These are phyloP conservation scores for Apteryx owenii DNA, from an alignment of 2,113 vertebrate genomes.

Conservation along the genomic window DNA sequence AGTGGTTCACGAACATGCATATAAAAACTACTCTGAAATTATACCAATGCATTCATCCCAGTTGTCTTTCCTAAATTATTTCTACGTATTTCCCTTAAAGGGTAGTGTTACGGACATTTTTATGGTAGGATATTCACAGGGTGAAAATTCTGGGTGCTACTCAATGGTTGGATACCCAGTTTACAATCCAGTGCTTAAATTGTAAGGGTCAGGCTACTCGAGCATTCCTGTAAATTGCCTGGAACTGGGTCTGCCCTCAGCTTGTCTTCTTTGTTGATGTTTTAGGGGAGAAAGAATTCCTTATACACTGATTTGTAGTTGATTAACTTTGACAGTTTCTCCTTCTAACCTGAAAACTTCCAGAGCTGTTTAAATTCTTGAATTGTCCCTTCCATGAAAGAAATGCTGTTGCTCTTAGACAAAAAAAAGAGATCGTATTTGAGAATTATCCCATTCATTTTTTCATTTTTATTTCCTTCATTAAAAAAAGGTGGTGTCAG, in stretches of 20 bases:
- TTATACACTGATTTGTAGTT: neutral
- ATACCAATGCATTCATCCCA: neutral
- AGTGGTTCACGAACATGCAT: neutral
- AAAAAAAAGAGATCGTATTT: neutral
- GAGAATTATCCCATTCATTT: neutral
- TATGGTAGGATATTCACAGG: neutral
- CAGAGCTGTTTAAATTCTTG: neutral
- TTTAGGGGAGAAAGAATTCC: neutral
- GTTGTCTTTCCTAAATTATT: neutral
- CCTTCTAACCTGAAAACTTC: neutral
- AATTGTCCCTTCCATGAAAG: neutral
- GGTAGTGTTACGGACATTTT: neutral
- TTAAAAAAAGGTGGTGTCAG: neutral
- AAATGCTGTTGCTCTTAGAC: neutral
- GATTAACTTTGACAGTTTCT: neutral
- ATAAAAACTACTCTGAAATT: constrained; percentile 9
- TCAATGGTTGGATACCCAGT: neutral
- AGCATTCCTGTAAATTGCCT: neutral
- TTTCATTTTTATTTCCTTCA: neutral
- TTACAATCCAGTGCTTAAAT: neutral
- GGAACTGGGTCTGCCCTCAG: neutral
- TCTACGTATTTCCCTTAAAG: neutral
- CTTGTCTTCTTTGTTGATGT: neutral
- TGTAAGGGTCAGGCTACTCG: neutral
- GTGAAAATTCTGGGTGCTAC: neutral